A percentile compares a stretch with the other conserved stretches of the same genome.
phyloP scores from a whole-genome alignment of 64 coral and sea anemone species.

The Anthopleura sola region DNA sequence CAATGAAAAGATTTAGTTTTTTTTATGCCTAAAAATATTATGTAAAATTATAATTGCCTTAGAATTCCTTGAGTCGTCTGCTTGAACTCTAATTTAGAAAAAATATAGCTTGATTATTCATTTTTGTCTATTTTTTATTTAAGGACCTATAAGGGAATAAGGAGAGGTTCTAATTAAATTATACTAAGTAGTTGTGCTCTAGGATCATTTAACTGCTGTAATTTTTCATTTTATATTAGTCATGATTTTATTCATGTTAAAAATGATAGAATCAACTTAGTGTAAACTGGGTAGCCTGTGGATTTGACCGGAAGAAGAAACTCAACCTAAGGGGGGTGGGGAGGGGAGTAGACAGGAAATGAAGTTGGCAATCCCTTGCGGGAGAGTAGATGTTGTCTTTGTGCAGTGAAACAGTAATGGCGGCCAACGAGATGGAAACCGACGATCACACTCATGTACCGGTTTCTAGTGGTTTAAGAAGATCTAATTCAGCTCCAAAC shows the following conservation, averaged over 20 bases:
- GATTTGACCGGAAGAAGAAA: neutral
- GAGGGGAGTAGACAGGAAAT: conserved; percentile 50
- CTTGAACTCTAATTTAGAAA: too few species aligned
- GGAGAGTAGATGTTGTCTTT: conserved; percentile 59
- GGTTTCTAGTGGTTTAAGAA: conserved; percentile 62
- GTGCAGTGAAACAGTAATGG: conserved; percentile 61
- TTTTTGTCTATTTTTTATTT: too few species aligned
- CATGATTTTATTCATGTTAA: neutral
- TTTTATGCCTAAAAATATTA: neutral
- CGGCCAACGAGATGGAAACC: conserved; percentile 88
- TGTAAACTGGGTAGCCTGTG: neutral
- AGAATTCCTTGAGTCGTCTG: too few species aligned
- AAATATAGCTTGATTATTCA: too few species aligned
- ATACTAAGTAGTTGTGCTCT: too few species aligned
- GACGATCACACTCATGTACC: conserved; percentile 84
- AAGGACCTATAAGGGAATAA: too few species aligned
- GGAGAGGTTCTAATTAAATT: too few species aligned
- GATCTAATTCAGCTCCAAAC: conserved; percentile 92
- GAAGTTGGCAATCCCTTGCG: conserved; percentile 84
- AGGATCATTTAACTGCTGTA: neutral
- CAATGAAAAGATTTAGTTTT: neutral
- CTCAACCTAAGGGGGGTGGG: neutral
- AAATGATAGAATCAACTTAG: too few species aligned
- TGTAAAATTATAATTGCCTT: neutral
- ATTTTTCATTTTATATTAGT: neutral